Evolutionary conservation across 2,113 vertebrate species (phyloP).

Genomic region (Nerophis ophidion): DNA sequence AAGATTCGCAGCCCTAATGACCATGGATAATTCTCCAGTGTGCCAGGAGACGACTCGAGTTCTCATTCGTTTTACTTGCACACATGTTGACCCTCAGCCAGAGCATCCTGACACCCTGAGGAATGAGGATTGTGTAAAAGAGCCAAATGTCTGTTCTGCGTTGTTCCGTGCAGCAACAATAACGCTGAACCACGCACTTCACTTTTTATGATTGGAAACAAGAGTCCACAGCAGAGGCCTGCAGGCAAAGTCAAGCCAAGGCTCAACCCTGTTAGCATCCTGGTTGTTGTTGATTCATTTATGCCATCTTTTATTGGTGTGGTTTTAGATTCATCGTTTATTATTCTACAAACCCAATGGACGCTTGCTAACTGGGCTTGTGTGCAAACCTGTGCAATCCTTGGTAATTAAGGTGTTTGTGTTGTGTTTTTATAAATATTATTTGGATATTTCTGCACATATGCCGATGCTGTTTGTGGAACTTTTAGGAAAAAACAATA

Average conservation of each 20-base stretch:
- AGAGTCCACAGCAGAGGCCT: constrained; percentile 17
- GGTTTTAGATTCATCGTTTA: not conserved
- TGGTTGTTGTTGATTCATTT: not conserved
- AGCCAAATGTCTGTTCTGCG: constrained; percentile 53
- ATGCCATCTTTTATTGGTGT: not conserved
- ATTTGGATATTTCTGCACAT: no score
- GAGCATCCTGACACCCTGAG: constrained; percentile 40
- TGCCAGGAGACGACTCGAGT: not conserved
- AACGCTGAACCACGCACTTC: constrained; percentile 42
- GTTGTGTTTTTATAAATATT: no score
- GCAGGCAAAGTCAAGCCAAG: constrained; percentile 16
- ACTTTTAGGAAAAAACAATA: no score
- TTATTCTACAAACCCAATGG: not conserved
- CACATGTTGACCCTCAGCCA: constrained; percentile 25
- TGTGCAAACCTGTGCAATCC: not conserved
- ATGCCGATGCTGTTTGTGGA: no score
- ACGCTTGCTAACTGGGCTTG: not conserved
- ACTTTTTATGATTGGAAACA: constrained; percentile 49
- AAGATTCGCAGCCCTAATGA: no score
- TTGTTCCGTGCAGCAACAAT: constrained; percentile 51
- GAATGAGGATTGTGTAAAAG: constrained; percentile 33
- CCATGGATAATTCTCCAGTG: not conserved
- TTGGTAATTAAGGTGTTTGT: not conserved
- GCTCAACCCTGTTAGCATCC: constrained; percentile 3
- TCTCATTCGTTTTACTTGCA: not conserved